Base-by-base conservation (phyloP, 2,113 vertebrate genomes). In the Puffinus mauretanicus region DNA sequence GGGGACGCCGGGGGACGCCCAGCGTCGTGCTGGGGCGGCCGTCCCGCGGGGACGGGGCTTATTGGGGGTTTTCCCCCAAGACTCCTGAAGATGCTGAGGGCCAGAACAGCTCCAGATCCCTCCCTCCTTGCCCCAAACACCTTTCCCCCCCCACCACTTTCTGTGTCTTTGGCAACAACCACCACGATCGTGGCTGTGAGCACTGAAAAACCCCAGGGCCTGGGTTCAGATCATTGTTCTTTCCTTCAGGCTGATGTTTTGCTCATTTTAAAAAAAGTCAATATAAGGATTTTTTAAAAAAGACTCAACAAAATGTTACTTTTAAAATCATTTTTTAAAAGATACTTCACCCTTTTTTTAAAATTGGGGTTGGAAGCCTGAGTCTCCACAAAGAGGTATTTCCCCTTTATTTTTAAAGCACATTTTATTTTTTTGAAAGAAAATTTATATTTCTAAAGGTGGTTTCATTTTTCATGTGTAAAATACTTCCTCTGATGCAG, bases 11-110 rank as follows among this genome's bases (percentile, higher is more conserved):
- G 5, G 67, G 86, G 58, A 9, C 7, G 0, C 25, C 46, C 65
- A 8, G 1, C 4, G 2, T 6, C 10, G 1, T 18, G 17, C 73
- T 17, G 47, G 65, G 66, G 76, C 4, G 17, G 3, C 47, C 40
- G 0, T 11, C 25, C 64, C 32, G 8, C 7, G 3, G 16, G 42
- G 30, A 32, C 0, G 0, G 49, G 42, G 6, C 15, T 29, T 13
- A 2, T 0, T 7, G 30, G 54, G 30, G 6, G 2, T 4, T 29
- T 34, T 0, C 13, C 34, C 42, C 14, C 4, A 11, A 7, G 55
- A 17, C 13, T 13, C 7, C 0, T 6, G 78, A 18, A 5, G 44
- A 9, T 7, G 16, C 9, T 7, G 3, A 42, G 36, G 49, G 38
- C 13, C 38, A 13, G 52, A 20, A 7, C 82, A n/a, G 11, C 82